Evolutionary conservation across 2,888 invertebrate species (phyloP), one percentile per base, ranked within the genome.

Genomic region (Dusona sp.): DNA sequence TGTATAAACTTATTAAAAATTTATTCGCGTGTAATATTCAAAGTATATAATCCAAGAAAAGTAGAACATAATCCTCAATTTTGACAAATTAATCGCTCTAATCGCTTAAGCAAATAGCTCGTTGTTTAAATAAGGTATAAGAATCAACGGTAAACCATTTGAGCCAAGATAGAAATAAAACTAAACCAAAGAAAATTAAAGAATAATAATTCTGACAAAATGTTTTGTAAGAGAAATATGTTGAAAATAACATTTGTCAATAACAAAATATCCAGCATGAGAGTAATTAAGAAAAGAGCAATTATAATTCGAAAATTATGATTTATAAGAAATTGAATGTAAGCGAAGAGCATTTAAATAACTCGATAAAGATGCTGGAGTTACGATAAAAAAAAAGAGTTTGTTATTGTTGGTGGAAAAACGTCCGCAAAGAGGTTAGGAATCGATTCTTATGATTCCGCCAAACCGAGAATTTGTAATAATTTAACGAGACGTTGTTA

Each of bases 381-480:
- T 13, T 73, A 54, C n/a, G 33, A 22, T 25, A 2, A n/a, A n/a
- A n/a, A 33, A 25, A 65, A 67, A 78, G 51, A 45, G 51, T 78
- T 78, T 78, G 78, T 78, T 78, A 78, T 78, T 78, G 78, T 78
- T 73, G 33, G 42, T 42, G 22, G 72, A 87, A 85, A 86, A 87
- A 87, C 86, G 84, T 84, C 79, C 75, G 68, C 64, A 79, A 85
- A 85, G 85, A 91, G 91, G 91, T 91, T 91, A 91, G 91, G 85
- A 74, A 67, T 65, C 19, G 16, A 65, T 65, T 67, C 51, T 25
- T 36, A 11, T 25, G 42, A 36, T 78, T 67, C 22, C 25, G 13
- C 16, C 11, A 9, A 38, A 67, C 7, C 1, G 13, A 36, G 25
- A 2, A 48, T 16, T 29, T 0, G 42, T 48, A 1, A 48, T 3